Conservation (phyloP, 2,888 invertebrate species). For the Harpalus rufipes region DNA sequence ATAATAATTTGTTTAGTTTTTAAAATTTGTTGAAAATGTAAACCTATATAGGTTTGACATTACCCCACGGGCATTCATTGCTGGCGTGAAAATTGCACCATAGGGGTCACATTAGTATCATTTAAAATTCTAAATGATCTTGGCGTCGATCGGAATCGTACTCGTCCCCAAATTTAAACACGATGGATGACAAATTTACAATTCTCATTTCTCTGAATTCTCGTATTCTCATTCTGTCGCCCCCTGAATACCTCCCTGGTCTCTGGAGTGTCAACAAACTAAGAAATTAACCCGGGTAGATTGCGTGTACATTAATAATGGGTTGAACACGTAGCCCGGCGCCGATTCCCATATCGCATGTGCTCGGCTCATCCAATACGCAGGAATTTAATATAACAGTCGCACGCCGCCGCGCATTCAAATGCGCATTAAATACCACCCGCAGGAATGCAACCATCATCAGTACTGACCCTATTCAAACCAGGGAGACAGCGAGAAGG, state of each 20-base stretch:
- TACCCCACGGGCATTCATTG: no score
- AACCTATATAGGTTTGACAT: no score
- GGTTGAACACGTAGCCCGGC: not conserved
- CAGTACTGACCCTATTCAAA: not conserved
- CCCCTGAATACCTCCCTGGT: not conserved
- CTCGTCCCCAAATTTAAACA: no score
- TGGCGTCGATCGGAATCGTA: no score
- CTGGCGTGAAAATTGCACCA: no score
- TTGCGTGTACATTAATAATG: constrained; percentile 56
- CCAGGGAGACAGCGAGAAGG: no score
- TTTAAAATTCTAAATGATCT: no score
- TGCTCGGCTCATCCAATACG: constrained; percentile 24
- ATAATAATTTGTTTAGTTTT: no score
- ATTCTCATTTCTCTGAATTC: not conserved
- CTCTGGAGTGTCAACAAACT: constrained; percentile 32
- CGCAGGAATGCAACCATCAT: not conserved
- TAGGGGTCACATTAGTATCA: no score
- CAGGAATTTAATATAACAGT: constrained; percentile 58
- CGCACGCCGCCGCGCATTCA: constrained; percentile 40
- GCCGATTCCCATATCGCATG: not conserved
- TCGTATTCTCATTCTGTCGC: not conserved
- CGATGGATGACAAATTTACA: no score
- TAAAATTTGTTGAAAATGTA: no score
- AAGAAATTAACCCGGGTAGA: constrained; percentile 55
- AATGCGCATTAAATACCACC: constrained; percentile 35